Evolutionary conservation across 2,888 invertebrate species (phyloP), one percentile per base, ranked within the genome.

Genomic region (Dioctria rufipes): DNA sequence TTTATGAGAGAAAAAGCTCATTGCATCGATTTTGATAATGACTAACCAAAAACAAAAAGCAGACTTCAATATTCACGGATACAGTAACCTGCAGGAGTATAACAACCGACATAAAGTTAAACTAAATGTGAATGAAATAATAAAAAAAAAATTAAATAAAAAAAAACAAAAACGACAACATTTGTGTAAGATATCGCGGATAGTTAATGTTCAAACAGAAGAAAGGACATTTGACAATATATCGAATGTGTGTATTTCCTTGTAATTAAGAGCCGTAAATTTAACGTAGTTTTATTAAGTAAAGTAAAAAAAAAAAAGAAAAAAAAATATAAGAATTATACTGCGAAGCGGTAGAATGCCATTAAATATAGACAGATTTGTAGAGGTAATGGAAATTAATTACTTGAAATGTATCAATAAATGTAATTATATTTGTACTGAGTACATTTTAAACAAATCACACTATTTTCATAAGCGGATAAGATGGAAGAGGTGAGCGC

Each of bases 201-300:
- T 46, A 63, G 63, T 63, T 63, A 77, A 77, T 77, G 63, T 63
- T 63, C 63, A 51, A n/a, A 61, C 46, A 78, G 54, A 65, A 80
- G 75, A 80, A 82, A 66, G 82, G 82, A 82, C 82, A 80, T 82
- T 80, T 82, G 82, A 82, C 82, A 82, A 82, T 82, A 82, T 82
- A 82, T 78, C 63, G 78, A 69, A 75, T 80, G 81, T 78, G 80
- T 82, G 78, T 81, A 54, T 81, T 79, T 79, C 77, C 80, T 75
- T 80, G 81, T 81, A 81, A 80, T 80, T 77, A 81, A 78, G 11
- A 66, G 43, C 69, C 60, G 13, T 73, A 77, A 77, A 63, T 54
- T 63, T 25, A 78, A 60, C 8, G 60, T 71, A 78, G 60, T 80
- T 75, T 58, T 66, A 63, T 46, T 54, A 54, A 80, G 65, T 66